Conservation (phyloP, 64 coral and sea anemone species). For the Trachythela sp. region DNA sequence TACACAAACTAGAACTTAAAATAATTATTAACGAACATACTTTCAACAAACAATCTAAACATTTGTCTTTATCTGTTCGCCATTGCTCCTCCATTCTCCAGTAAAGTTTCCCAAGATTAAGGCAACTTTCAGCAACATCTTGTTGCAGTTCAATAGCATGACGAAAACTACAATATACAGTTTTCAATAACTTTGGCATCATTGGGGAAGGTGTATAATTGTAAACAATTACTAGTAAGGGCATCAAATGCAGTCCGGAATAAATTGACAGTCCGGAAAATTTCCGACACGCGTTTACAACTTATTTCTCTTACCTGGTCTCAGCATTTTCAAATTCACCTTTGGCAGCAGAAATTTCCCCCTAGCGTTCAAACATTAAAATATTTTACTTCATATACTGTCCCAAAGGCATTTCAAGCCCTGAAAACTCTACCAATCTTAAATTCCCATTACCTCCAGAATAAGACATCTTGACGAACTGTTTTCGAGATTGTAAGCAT, state of each 20-base stretch:
- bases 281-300: not conserved
- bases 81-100: not conserved
- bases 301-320: not conserved
- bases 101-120: conserved; percentile 9
- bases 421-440: not conserved
- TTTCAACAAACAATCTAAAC: not conserved
- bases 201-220: too few relatives aligned
- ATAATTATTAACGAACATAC: too few relatives aligned
- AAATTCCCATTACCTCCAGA: not conserved
- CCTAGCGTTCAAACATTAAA: not conserved
- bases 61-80: not conserved
- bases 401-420: not conserved
- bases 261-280: too few relatives aligned
- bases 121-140: not conserved
- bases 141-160: not conserved
- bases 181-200: not conserved
- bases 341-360: not conserved
- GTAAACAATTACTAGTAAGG: too few relatives aligned
- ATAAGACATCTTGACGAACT: too few relatives aligned
- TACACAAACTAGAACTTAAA: not conserved
- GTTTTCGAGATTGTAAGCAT: too few relatives aligned
- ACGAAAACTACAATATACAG: not conserved
- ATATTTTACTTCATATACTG: not conserved
- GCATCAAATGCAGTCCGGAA: not conserved
- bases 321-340: not conserved